Base-by-base conservation (phyloP, 2,888 invertebrate genomes). In the Tiliacea aurago region DNA sequence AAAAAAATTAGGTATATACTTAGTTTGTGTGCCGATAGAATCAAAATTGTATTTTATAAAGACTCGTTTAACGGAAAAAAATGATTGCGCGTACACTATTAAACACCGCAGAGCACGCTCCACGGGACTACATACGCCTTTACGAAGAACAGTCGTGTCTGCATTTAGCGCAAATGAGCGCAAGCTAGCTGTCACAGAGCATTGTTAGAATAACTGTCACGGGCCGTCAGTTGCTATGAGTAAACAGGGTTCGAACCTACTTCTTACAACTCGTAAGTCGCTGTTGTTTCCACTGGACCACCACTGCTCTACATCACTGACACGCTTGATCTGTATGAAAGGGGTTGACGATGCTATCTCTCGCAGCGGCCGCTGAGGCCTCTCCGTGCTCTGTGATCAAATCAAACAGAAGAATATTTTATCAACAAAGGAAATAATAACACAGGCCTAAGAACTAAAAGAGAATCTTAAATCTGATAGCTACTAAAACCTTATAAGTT, bases 401-500 rank as follows among this genome's bases (percentile, higher is more conserved):
- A 23, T 9, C n/a, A n/a, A n/a, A 7, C 15, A 41, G 33, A 33
- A 51, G 0, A 20, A 15, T 0, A n/a, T 45, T 58, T n/a, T 0
- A 6, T 0, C 45, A 10, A 59, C 15, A 73, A 33, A 15, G 28
- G 43, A 59, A 64, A 59, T 49, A 61, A 47, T 51, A 45, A 69
- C 10, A 49, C 3, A 47, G n/a, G n/a, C 49, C 28, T 45, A 45
- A 43, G 28, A 45, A 28, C 20, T 33, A 7, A 41, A 73, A 59
- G 4, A 33, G 0, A 58, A 81, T 62, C 23, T 20, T 23, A 66
- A 58, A 70, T 63, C 62, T 59, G 49, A 67, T 45, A 64, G 10
- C 23, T 43, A 70, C 51, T 49, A 23, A 28, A 55, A 71, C 59
- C 66, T 62, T 71, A 74, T 80, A 73, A 86, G 82, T 84, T 82